Conservation (phyloP, 37 sponge, comb jelly and placozoan species). For the Bolinopsis microptera region DNA sequence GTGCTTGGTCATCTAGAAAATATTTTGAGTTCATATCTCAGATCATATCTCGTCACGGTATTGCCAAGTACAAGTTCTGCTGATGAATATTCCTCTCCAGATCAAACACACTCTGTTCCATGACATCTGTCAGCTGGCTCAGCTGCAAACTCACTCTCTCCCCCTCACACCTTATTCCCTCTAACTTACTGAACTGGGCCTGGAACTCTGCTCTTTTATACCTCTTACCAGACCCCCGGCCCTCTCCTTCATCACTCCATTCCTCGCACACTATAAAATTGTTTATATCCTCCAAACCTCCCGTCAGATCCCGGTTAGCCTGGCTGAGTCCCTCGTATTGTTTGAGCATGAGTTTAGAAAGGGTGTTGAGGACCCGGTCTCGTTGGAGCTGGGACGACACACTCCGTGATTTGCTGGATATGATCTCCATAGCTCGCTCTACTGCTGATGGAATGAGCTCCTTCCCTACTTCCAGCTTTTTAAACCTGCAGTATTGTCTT, state of each 20-base stretch:
- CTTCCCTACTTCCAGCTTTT: neutral
- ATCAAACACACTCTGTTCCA: conserved; percentile 63
- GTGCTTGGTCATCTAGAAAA: no score
- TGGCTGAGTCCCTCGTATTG: conserved; percentile 52
- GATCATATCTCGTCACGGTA: conserved; percentile 6
- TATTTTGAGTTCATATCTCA: no score
- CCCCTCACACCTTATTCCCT: conserved; percentile 24
- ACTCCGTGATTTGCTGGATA: neutral
- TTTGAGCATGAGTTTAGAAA: conserved; percentile 32
- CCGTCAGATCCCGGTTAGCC: conserved; percentile 27
- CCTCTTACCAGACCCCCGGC: neutral
- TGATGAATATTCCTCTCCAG: conserved; percentile 58
- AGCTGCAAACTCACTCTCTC: conserved; percentile 41
- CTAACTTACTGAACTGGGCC: neutral
- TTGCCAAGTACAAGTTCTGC: conserved; percentile 35
- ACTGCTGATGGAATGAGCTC: neutral
- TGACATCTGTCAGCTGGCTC: conserved; percentile 29
- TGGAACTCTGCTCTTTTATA: conserved; percentile 31
- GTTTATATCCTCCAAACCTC: neutral
- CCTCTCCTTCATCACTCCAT: neutral
- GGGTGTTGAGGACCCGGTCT: conserved; percentile 62
- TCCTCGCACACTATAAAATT: neutral
- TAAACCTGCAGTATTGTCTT: conserved; percentile 6
- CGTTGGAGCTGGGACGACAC: neutral
- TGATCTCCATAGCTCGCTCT: neutral